Evolutionary conservation across 2,888 invertebrate genomes (phyloP), one percentile per base, ranked within the genome.

Genomic region (Himalopsyche anomala): DNA sequence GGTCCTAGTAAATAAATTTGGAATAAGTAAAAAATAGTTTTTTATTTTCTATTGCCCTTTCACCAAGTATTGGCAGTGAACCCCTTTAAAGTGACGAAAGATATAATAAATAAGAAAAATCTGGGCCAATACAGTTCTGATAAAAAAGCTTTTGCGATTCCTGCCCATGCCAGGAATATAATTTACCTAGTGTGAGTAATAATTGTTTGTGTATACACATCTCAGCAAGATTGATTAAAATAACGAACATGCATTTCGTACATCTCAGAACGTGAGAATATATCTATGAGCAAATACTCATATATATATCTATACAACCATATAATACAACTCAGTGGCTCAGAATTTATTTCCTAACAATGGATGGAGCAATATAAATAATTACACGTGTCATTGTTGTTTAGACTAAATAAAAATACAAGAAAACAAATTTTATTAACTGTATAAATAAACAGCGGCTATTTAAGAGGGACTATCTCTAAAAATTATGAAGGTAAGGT

Each of bases 161-260:
- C 38, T 74, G 74, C 38, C 38, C 74, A 74, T 15, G 38, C 11
- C 36, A 38, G 19, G 19, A 81, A 81, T 45, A 81, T 51, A 45
- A 55, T 82, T 28, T 28, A 28, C 28, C 8, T n/a, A 17, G 8
- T 28, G 11, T 82, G 38, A 17, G 54, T 55, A 82, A 55, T 54
- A 55, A 54, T 82, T 82, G 54, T 36, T 36, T 80, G 45, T 19
- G 42, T 80, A 69, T 12, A 69, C 4, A n/a, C 80, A 80, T 80
- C 40, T 8, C 19, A 0, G 80, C 80, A 51, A 80, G 80, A 45
- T 51, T 80, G 80, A 42, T 80, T 45, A 80, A 80, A 45, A 80
- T 45, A 51, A 74, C 74, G 74, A 74, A 74, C 74, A 74, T 74
- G 74, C 74, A 74, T 74, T 74, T 38, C 74, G 74, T 74, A 74